These are phyloP conservation scores for Pseudorhombus dupliciocellatus DNA, from an alignment of 2,113 vertebrate genomes.

Conservation along the genomic window DNA sequence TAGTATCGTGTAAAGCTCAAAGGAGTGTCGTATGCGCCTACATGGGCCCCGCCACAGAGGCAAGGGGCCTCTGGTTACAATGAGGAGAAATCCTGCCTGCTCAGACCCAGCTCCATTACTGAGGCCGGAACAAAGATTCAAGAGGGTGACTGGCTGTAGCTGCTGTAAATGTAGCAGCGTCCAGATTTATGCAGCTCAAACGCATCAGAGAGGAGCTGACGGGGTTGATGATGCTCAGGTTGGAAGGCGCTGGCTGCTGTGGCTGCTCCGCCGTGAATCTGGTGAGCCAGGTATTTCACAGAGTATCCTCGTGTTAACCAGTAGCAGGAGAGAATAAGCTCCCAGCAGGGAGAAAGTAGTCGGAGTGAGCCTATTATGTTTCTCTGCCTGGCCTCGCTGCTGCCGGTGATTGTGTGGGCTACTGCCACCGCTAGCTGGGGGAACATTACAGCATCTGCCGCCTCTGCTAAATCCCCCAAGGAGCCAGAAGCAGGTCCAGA, in stretches of 20 bases:
- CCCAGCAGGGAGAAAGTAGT: conserved; percentile 47
- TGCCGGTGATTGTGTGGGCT: conserved; percentile 35
- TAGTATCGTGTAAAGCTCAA: conserved; percentile 80
- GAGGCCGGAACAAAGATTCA: conserved; percentile 67
- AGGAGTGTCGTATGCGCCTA: conserved; percentile 68
- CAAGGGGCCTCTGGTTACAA: conserved; percentile 74
- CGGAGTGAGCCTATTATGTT: conserved; percentile 51
- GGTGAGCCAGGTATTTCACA: conserved; percentile 38
- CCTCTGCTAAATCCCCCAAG: conserved; percentile 53
- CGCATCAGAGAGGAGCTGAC: conserved; percentile 55
- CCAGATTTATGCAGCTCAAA: conserved; percentile 63
- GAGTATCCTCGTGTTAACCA: conserved; percentile 42
- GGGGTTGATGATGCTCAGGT: conserved; percentile 48
- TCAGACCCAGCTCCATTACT: conserved; percentile 66
- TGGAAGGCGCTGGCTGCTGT: conserved; percentile 29
- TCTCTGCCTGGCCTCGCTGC: conserved; percentile 12
- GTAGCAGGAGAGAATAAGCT: conserved; percentile 21
- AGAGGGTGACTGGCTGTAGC: conserved; percentile 44
- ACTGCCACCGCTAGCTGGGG: conserved; percentile 27
- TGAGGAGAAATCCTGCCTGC: conserved; percentile 72
- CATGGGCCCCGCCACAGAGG: conserved; percentile 60
- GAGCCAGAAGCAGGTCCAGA: conserved; percentile 71
- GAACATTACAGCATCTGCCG: conserved; percentile 62
- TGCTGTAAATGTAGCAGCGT: conserved; percentile 59
- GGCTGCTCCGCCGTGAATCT: conserved; percentile 28